Conservation (phyloP, 1,140 invertebrate species). For the Phortica variegata region DNA sequence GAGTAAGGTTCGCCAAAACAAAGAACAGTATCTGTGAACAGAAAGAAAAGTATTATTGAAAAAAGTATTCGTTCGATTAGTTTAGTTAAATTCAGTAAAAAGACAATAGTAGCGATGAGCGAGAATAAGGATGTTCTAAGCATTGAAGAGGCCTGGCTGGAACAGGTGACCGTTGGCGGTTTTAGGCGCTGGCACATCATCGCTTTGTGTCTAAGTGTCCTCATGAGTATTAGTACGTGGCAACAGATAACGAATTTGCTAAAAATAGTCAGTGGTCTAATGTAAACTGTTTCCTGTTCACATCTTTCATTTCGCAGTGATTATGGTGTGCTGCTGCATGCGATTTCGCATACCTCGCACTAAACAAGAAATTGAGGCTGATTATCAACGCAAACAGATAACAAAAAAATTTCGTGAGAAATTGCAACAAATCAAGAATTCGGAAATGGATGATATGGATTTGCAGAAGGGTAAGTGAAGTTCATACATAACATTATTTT, state of each 20-base stretch:
- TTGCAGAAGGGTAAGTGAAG: conserved; percentile 69
- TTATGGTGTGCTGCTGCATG: conserved; percentile 83
- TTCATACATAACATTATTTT: too few relatives aligned
- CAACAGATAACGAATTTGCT: neutral
- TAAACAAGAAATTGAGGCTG: conserved; percentile 90
- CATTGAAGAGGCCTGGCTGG: conserved; percentile 62
- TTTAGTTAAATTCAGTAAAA: too few relatives aligned
- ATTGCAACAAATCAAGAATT: conserved; percentile 77
- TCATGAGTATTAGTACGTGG: conserved; percentile 36
- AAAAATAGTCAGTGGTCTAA: neutral
- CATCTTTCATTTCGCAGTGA: conserved; percentile 59
- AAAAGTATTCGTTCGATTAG: too few relatives aligned
- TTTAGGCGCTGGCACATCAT: conserved; percentile 69
- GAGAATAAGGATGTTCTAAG: neutral
- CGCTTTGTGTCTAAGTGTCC: conserved; percentile 63
- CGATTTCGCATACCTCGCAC: conserved; percentile 85
- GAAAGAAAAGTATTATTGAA: too few relatives aligned
- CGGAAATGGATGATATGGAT: conserved; percentile 83
- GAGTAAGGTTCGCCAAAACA: too few relatives aligned
- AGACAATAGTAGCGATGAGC: too few relatives aligned
- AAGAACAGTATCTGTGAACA: too few relatives aligned
- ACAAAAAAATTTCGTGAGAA: conserved; percentile 79
- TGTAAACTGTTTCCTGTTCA: neutral
- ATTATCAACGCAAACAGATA: conserved; percentile 81
- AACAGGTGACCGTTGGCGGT: conserved; percentile 59